Percentiles rank a stretch among this genome's conserved stretches.
These are phyloP conservation scores for Felis chaus DNA, from an alignment of 2,113 vertebrate species.

Conservation along the genomic window DNA sequence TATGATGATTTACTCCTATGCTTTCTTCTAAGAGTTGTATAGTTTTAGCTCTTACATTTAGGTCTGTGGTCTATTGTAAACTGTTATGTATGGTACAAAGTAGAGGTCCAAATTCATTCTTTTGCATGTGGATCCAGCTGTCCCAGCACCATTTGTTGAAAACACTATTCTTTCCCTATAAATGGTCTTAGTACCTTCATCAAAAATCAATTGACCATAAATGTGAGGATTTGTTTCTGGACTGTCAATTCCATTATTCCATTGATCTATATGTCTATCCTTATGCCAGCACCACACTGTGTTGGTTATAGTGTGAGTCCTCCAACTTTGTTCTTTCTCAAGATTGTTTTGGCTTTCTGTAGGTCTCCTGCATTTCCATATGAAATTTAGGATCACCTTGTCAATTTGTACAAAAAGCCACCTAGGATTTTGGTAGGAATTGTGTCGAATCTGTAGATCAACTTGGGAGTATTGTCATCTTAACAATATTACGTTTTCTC, in stretches of 20 bases:
- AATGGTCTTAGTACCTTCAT: background rate
- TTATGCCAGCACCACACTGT: background rate
- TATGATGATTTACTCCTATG: background rate
- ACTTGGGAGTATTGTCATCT: background rate
- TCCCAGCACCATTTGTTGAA: background rate
- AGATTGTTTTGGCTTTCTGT: background rate
- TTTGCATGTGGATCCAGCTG: background rate
- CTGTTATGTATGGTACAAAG: background rate
- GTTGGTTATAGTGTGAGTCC: background rate
- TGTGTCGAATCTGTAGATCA: conserved; percentile 11
- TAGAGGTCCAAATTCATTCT: background rate
- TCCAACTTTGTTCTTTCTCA: background rate
- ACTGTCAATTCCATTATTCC: background rate
- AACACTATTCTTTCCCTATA: background rate
- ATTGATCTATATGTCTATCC: background rate
- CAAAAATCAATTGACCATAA: conserved; percentile 32
- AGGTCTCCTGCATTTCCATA: background rate
- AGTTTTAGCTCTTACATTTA: background rate
- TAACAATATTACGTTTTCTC: conserved; percentile 35
- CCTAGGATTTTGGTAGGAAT: background rate
- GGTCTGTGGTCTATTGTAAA: background rate
- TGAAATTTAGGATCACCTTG: background rate
- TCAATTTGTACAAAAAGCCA: conserved; percentile 20
- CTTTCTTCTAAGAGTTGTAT: background rate
- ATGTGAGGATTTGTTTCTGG: background rate